Evolutionary conservation across 2,888 invertebrate genomes (phyloP).

Genomic region (Syrphus vitripennis): DNA sequence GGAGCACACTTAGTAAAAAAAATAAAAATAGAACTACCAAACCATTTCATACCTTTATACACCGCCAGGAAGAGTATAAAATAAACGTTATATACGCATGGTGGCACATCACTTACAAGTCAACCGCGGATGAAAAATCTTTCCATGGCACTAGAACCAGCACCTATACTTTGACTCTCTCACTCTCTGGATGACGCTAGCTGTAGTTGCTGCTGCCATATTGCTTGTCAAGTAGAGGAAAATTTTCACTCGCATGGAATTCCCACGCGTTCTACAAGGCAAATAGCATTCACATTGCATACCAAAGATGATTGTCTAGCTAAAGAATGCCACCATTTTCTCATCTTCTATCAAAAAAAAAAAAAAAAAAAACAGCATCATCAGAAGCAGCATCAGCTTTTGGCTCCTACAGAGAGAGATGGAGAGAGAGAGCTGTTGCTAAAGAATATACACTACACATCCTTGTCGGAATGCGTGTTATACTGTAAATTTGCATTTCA

Average conservation of each 20-base stretch:
- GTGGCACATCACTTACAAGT: constrained; percentile 46
- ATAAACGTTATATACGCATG: constrained; percentile 41
- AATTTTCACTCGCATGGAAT: constrained; percentile 41
- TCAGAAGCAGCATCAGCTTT: neutral
- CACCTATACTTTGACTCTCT: neutral
- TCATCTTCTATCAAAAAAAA: neutral
- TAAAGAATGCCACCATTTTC: constrained; percentile 10
- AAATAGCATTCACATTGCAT: constrained; percentile 49
- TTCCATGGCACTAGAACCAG: constrained; percentile 18
- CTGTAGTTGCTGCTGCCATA: neutral
- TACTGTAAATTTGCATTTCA: constrained; percentile 65
- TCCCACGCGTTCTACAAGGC: constrained; percentile 43
- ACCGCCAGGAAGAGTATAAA: neutral
- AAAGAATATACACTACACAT: constrained; percentile 30
- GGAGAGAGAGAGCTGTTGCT: neutral
- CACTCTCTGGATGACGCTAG: neutral
- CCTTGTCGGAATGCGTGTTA: constrained; percentile 56
- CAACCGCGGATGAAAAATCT: constrained; percentile 54
- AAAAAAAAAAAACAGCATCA: neutral
- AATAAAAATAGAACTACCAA: too few species aligned
- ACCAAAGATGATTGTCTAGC: constrained; percentile 45
- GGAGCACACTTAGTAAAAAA: neutral
- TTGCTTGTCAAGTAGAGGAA: constrained; percentile 21
- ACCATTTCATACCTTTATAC: neutral
- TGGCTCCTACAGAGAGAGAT: neutral